Evolutionary conservation across 2,888 invertebrate genomes (phyloP).

Genomic region (Hydrotaea diabolus): DNA sequence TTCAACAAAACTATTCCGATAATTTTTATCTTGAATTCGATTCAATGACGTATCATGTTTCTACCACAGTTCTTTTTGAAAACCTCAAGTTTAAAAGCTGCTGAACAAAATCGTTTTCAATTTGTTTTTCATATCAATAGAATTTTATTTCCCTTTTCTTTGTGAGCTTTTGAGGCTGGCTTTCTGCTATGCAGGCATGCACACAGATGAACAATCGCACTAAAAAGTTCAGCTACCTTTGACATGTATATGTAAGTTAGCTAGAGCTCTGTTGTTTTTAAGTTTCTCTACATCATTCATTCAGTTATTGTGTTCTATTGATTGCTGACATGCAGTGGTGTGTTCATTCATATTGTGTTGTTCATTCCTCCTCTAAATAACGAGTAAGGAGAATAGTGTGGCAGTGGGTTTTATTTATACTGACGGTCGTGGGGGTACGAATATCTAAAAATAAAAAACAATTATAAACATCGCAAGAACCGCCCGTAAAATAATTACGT

Average conservation of each 20-base stretch:
- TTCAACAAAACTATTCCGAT: no score
- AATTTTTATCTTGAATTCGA: no score
- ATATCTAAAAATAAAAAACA: no score
- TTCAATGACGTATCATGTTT: no score
- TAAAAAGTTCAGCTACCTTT: constrained; percentile 65
- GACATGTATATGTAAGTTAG: constrained; percentile 38
- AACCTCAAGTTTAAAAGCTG: no score
- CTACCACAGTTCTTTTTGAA: no score
- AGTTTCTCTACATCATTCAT: constrained; percentile 5
- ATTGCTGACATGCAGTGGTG: constrained; percentile 13
- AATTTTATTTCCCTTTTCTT: constrained; percentile 15
- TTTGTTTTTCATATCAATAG: neutral
- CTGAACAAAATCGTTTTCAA: neutral
- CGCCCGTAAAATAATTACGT: constrained; percentile 4
- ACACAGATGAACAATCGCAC: neutral
- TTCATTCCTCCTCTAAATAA: neutral
- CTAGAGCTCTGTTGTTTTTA: neutral
- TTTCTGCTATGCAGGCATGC: neutral
- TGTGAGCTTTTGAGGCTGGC: neutral
- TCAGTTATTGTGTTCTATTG: constrained; percentile 22
- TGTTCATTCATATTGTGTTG: neutral
- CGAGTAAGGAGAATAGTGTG: neutral
- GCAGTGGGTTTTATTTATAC: no score
- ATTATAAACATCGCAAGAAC: neutral
- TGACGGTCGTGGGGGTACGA: neutral